Evolutionary conservation across 2,113 vertebrate genomes (phyloP), one percentile per base, ranked within the genome.

Genomic region (Glaucomys volans): DNA sequence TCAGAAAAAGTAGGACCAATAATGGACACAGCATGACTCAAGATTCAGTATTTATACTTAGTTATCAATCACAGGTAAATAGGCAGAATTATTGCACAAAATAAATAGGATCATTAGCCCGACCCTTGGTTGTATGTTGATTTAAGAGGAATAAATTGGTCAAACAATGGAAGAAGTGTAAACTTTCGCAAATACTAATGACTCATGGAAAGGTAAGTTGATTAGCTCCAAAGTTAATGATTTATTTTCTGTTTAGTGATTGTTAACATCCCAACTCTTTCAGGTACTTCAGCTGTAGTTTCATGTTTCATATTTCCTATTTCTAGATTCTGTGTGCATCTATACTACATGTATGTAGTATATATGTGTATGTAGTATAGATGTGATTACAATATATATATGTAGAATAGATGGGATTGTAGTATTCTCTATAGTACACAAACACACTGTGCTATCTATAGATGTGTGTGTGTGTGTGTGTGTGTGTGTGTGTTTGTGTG

Each of bases 201-300:
- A 95, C 90, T 95, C 95, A 96, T 64, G 83, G 83, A 79, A 96
- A 95, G 42, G 42, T 89, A 75, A 93, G 32, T 35, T 74, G 71
- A 79, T 90, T 95, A 97, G 50, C 24, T 26, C 87, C 52, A 26
- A 71, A 81, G 98, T 98, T 98, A 98, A 98, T 98, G 76, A 98
- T 98, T 98, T 97, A 98, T 98, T 97, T 96, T 97, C 82, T 95
- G 91, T 71, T 93, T 82, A 77, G 87, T 87, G 16, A 2, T 67
- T 95, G 52, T 95, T 87, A 91, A 76, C 22, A 84, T 26, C 17
- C 24, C 67, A 40, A 37, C 30, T 88, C 80, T 77, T 0, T 59
- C 4, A 94, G 47, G 2, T 89, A 9, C 47, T 94, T 50, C 28
- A 93, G 62, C 76, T 0, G n/a, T 87, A 35, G 84, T 37, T 62